Base-by-base conservation (phyloP, 1,140 invertebrate genomes). In the Caenorhabditis latens region DNA sequence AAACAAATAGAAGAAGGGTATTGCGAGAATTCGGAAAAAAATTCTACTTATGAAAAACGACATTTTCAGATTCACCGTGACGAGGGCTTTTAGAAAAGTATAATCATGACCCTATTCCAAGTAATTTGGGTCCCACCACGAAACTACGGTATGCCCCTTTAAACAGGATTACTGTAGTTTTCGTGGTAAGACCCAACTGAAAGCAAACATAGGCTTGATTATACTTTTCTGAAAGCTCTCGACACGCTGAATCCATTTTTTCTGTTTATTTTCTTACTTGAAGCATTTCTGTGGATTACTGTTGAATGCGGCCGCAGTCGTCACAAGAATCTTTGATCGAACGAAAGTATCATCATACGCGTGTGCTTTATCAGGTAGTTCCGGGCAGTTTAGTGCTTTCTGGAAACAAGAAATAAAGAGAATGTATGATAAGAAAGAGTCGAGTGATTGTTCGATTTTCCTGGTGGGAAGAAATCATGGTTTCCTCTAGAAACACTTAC, bases 301-400 rank as follows among this genome's bases (percentile, higher is more conserved):
- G 46, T 71, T 71, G 42, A 71, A 71, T 4, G 65, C 65, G 40
- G 65, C 65, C 0, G 65, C 65, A 2, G 65, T 71, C 42, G 65
- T 71, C 65, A 71, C 40, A 5, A 71, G 42, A 46, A 71, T 71
- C 42, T 71, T 71, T 71, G 65, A 43, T 46, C 65, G 13, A 13
- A 71, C 65, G 16, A 71, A 71, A 32, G 43, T 4, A n/a, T 71
- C 65, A n/a, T 71, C 65, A 46, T 71, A 71, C 11, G 65, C 65
- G 42, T 71, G 65, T 46, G 65, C 65, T n/a, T 71, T 71, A 71
- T 71, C 65, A 71, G 65, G 65, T 46, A 71, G 43, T 71, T 71
- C 65, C 65, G 65, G 65, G 43, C 65, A 71, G 65, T 71, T 71
- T 43, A 71, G 40, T 71, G 65, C 40, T 71, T 71, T 71, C 65